phyloP scores from a whole-genome alignment of 2,888 invertebrate genomes.

The Rhingia campestris region DNA sequence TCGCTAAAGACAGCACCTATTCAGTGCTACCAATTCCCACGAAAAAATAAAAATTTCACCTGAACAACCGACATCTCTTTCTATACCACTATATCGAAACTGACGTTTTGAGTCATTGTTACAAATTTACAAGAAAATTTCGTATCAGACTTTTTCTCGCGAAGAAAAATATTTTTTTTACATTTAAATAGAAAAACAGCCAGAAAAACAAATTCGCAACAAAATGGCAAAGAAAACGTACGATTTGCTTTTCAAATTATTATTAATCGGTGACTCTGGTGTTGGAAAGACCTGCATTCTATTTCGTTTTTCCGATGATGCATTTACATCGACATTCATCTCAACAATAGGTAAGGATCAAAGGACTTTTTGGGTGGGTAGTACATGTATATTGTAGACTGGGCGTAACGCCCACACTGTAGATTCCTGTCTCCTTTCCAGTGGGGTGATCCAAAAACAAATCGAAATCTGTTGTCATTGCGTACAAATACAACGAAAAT shows the following conservation, averaged over 20 bases:
- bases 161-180: conserved; percentile 42
- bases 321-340: conserved; percentile 97
- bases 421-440: not conserved
- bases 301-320: conserved; percentile 97
- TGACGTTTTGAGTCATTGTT: conserved; percentile 74
- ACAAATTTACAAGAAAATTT: conserved; percentile 67
- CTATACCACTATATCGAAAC: conserved; percentile 32
- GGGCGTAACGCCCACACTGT: conserved; percentile 60
- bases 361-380: conserved; percentile 55
- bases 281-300: conserved; percentile 97
- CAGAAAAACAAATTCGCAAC: conserved; percentile 28
- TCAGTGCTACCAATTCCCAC: conserved; percentile 26
- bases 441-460: conserved; percentile 8
- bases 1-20: conserved; percentile 13
- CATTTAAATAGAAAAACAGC: conserved; percentile 23
- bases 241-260: conserved; percentile 95
- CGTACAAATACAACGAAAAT: not conserved
- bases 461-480: conserved; percentile 16
- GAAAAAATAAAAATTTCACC: not conserved
- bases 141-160: conserved; percentile 61
- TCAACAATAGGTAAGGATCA: conserved; percentile 91
- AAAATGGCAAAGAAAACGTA: conserved; percentile 97
- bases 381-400: conserved; percentile 32
- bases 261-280: conserved; percentile 96
- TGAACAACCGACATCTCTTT: conserved; percentile 34